Evolutionary conservation across 2,888 invertebrate genomes (phyloP), one percentile per base, ranked within the genome.

Genomic region (Therioaphis trifolii): DNA sequence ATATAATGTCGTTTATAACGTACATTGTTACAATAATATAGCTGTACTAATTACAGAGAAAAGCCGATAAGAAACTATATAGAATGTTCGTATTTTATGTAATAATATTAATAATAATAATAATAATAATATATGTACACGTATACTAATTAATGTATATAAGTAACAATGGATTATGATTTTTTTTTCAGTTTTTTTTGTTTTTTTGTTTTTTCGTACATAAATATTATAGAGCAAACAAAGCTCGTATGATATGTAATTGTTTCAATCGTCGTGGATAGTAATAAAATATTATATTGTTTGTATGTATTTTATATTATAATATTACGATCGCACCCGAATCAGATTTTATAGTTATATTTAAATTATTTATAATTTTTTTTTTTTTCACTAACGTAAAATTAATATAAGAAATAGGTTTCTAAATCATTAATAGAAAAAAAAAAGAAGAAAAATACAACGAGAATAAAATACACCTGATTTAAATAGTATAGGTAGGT

Each of bases 211-310:
- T 66, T 49, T 77, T 69, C 69, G 40, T 40, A 52, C 55, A 61
- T 71, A 71, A 69, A 61, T 72, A 29, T n/a, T n/a, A n/a, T 61
- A 61, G 80, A 80, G 80, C 80, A 14, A 71, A 80, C 71, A 18
- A 80, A 80, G 80, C 71, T 80, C 80, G 58, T 29, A 71, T 80
- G 80, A 80, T 80, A 80, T 80, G 80, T 80, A 80, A 80, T 61
- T 72, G 80, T 71, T 80, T 71, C 71, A 72, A 72, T 46, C 61
- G 58, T 46, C 21, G 29, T 43, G 69, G 43, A 27, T 35, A 52
- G 7, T 43, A 61, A 21, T 29, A 63, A 46, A 63, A 29, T 21
- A 27, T 63, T n/a, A n/a, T n/a, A n/a, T n/a, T n/a, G n/a, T n/a
- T n/a, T n/a, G n/a, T n/a, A n/a, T n/a, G n/a, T n/a, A n/a, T n/a